Evolutionary conservation across 2,888 invertebrate genomes (phyloP).

Genomic region (Ennomos quercinarius): DNA sequence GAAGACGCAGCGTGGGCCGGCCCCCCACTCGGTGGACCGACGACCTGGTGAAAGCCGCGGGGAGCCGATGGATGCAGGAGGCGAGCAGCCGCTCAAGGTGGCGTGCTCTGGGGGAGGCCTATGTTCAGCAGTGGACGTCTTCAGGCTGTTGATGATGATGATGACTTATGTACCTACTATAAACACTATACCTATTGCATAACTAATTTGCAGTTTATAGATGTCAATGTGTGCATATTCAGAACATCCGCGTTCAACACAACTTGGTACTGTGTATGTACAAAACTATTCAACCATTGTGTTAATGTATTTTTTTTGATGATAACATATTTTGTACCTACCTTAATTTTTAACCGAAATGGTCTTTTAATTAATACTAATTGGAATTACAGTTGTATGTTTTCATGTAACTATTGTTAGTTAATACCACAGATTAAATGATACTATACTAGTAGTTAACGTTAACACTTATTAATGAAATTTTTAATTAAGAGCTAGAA

Average conservation of each 20-base stretch:
- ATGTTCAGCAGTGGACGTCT: too few relatives aligned
- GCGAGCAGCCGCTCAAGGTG: too few relatives aligned
- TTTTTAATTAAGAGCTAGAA: neutral
- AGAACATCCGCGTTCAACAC: constrained; percentile 62
- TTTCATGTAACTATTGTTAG: neutral
- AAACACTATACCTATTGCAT: constrained; percentile 16
- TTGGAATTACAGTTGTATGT: constrained; percentile 7
- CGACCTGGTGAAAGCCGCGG: too few relatives aligned
- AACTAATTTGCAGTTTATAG: constrained; percentile 66
- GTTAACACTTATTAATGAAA: neutral
- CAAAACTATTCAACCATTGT: neutral
- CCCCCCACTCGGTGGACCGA: too few relatives aligned
- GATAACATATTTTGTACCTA: neutral
- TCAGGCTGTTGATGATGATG: too few relatives aligned
- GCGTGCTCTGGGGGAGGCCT: too few relatives aligned
- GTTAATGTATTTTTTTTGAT: too few relatives aligned
- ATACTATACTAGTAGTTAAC: too few relatives aligned
- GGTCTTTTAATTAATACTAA: neutral
- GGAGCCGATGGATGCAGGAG: too few relatives aligned
- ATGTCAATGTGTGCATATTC: constrained; percentile 74
- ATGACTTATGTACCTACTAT: neutral
- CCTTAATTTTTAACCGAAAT: too few relatives aligned
- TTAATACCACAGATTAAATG: too few relatives aligned
- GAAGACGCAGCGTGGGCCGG: too few relatives aligned
- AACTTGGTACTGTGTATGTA: constrained; percentile 78